Evolutionary conservation across 2,888 invertebrate genomes (phyloP), one percentile per base, ranked within the genome.

Genomic region (Lobophora halterata): DNA sequence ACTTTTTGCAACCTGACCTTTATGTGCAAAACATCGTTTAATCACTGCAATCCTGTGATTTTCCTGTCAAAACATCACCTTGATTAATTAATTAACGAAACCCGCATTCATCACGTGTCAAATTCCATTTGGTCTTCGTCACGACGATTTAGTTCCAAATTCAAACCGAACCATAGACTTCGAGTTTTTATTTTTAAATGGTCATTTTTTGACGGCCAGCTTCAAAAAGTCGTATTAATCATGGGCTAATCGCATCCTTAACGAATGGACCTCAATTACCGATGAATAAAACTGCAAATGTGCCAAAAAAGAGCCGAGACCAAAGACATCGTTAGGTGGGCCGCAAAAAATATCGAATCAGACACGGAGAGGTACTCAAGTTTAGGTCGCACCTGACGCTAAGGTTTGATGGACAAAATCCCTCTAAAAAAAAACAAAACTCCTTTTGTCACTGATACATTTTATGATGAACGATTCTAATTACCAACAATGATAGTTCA

Each of bases 221-320:
- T 61, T 39, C 45, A 52, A 42, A 48, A 52, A 45, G 37, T 43
- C 42, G 59, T 74, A 82, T 82, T 79, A 83, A 85, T 86, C 83
- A 83, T 63, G 55, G 46, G 61, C 69, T 81, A 83, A 86, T 86
- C 79, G 85, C 76, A 81, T 81, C 80, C 80, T 82, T 83, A 80
- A 74, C 79, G 79, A 83, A 85, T 81, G 69, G 47, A 70, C 81
- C 82, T 77, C 83, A 86, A 86, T 86, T 82, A 83, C 72, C 69
- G 67, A 55, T 71, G 71, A 70, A 78, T 80, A 73, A 80, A 82
- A 76, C 69, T 73, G 61, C 57, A 53, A 69, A 71, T 71, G 62
- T 70, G 69, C 69, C 69, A 75, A 80, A 82, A 79, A 79, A 79
- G 60, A 54, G 51, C 57, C 55, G 48, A 60, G 58, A 52, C 63